These are phyloP conservation scores for Heliconius hewitsoni DNA, from an alignment of 1,140 invertebrate species.

Conservation along the genomic window DNA sequence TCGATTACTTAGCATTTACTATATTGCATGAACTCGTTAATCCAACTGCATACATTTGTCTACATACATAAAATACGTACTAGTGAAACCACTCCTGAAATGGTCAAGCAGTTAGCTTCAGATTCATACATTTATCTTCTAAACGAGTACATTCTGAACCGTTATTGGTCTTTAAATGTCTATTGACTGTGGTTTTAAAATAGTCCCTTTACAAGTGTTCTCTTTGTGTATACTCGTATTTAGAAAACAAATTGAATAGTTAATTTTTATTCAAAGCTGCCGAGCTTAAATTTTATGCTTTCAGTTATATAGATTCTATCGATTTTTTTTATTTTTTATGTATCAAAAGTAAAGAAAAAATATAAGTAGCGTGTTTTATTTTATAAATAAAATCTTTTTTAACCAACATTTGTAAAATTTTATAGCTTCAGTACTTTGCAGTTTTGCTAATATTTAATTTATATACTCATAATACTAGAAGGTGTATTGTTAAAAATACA, in stretches of 20 bases:
- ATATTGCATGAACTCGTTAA: neutral
- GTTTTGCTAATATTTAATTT: too few relatives aligned
- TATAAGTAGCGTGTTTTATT: too few relatives aligned
- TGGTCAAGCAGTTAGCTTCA: conserved; percentile 11
- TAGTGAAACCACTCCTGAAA: neutral
- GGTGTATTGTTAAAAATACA: too few relatives aligned
- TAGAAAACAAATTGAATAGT: neutral
- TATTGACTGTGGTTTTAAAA: conserved; percentile 8
- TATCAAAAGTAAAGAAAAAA: neutral
- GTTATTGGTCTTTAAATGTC: conserved; percentile 11
- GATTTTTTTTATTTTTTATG: neutral
- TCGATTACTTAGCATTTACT: neutral
- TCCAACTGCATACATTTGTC: neutral
- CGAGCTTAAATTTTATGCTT: neutral
- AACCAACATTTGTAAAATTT: too few relatives aligned
- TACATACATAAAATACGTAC: neutral
- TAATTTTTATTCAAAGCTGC: neutral
- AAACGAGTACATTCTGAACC: conserved; percentile 8
- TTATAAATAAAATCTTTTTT: too few relatives aligned
- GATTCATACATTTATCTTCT: conserved; percentile 13
- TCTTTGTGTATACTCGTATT: neutral
- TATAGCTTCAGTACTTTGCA: too few relatives aligned
- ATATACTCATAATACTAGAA: too few relatives aligned
- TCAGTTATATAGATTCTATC: neutral
- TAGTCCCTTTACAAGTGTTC: neutral